phyloP scores from a whole-genome alignment of 2,113 vertebrate genomes.

The Cyphomyrus plagiostoma region DNA sequence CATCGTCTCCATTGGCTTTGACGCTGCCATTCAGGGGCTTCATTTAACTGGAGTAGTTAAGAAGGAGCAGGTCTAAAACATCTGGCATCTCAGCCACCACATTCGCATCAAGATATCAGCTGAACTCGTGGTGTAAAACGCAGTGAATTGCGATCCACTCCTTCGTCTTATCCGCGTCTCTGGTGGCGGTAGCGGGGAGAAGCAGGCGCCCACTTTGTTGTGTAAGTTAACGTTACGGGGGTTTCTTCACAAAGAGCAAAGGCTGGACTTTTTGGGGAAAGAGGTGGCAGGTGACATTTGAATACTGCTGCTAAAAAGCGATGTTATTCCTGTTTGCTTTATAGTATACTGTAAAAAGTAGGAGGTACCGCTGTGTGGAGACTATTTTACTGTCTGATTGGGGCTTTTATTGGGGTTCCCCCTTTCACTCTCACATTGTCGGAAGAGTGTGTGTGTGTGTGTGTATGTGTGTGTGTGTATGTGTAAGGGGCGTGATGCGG shows the following conservation, averaged over 20 bases:
- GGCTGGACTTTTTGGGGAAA: background rate
- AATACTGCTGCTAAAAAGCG: background rate
- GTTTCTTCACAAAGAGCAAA: background rate
- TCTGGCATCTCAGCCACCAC: background rate
- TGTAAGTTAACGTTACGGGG: background rate
- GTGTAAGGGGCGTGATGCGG: background rate
- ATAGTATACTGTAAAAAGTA: background rate
- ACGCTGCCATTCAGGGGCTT: background rate
- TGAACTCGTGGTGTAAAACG: background rate
- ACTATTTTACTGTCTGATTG: background rate
- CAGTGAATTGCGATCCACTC: background rate
- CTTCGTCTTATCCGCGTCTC: background rate
- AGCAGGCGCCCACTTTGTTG: background rate
- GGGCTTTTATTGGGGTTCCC: background rate
- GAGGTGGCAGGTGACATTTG: background rate
- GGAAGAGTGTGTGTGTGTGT: background rate
- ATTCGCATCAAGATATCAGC: background rate
- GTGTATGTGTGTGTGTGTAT: background rate
- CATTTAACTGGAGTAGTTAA: background rate
- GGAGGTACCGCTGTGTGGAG: background rate
- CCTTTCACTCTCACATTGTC: background rate
- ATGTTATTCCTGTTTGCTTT: background rate
- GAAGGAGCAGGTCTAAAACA: background rate
- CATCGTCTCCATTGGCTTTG: slow-evolving; percentile 1
- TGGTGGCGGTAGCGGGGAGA: background rate